These are phyloP conservation scores for Atta cephalotes DNA, from an alignment of 1,140 invertebrate species.

Conservation along the genomic window DNA sequence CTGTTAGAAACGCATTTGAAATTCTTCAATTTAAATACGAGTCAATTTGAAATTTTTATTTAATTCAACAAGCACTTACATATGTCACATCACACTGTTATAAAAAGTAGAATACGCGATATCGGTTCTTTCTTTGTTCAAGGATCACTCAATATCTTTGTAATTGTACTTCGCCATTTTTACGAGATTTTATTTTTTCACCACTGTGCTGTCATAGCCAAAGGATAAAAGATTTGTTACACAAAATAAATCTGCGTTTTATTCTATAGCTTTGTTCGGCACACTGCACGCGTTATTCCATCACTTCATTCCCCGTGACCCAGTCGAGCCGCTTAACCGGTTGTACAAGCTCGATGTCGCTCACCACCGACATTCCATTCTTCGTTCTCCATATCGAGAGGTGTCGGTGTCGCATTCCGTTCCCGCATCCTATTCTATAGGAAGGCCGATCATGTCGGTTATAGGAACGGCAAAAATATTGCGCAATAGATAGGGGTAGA, in stretches of 20 bases:
- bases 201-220: not conserved
- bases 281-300: conserved; percentile 34
- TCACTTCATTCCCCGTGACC: conserved; percentile 52
- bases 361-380: conserved; percentile 52
- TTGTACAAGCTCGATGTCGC: conserved; percentile 56
- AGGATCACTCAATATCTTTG: not conserved
- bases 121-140: not conserved
- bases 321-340: conserved; percentile 54
- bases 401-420: conserved; percentile 44
- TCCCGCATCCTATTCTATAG: conserved; percentile 39
- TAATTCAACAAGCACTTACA: not conserved
- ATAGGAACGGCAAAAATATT: conserved; percentile 59
- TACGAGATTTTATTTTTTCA: conserved; percentile 6
- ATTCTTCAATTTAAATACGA: not conserved
- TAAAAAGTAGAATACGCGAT: not conserved
- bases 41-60: not conserved
- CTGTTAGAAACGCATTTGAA: not conserved
- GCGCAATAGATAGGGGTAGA: not conserved
- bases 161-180: not conserved
- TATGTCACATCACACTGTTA: not conserved
- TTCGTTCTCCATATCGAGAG: conserved; percentile 60
- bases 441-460: conserved; percentile 60
- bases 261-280: conserved; percentile 1
- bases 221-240: not conserved
- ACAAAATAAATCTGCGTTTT: conserved; percentile 35